Evolutionary conservation across 1,140 invertebrate genomes (phyloP), one percentile per base, ranked within the genome.

Genomic region (Delia radicum): DNA sequence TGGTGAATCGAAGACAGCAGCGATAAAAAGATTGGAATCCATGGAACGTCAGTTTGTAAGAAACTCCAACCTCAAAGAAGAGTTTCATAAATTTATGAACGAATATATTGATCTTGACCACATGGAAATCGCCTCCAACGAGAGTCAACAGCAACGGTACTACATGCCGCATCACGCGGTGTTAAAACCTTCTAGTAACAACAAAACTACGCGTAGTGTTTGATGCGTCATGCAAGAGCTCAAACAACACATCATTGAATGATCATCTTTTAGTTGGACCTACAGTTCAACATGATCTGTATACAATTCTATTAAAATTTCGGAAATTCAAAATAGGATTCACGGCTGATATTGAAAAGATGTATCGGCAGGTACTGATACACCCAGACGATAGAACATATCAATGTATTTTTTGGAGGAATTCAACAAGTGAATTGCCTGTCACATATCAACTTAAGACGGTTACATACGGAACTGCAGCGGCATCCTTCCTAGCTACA

Each of bases 111-210:
- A 33, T 4, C 62, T 78, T n/a, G 31, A 62, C 0, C 76, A 78
- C 55, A 77, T 78, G 76, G 10, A 65, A n/a, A 8, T 65, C 4
- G 62, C 26, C 18, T 13, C 46, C 13, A 24, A 27, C 48, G n/a
- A 42, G 15, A 27, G 46, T 27, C 18, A 74, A 76, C 3, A 42
- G 2, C 37, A 42, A 42, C 8, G 2, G 3, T 79, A 75, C 46
- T 77, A 78, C 71, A 69, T 79, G 31, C 80, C 82, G 33, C 84
- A 87, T 78, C 82, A 87, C 76, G 79, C 77, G 29, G 81, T 85
- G 7, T 63, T 83, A 8, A 80, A 78, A 76, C 76, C 81, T 75
- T 27, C 33, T 6, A 84, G 81, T 76, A 75, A 81, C 80, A 8
- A 86, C 82, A 15, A 81, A 83, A 74, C 28, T 79, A 15, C 71